Evolutionary conservation across 2,888 invertebrate species (phyloP).

Genomic region (Sminthurinus aureus): DNA sequence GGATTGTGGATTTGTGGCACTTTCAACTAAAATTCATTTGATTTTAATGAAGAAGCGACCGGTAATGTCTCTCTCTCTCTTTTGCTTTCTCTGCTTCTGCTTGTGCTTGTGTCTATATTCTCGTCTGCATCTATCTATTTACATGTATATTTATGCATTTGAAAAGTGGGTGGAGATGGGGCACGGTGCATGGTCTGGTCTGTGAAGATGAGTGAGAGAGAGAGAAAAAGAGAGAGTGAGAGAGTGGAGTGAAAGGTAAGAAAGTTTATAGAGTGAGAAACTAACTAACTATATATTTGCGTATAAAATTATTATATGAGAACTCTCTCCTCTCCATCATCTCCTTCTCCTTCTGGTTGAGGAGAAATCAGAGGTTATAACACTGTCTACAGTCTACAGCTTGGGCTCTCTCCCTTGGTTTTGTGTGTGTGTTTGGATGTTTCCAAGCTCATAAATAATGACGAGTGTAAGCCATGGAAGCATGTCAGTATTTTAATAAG

Average conservation of each 20-base stretch:
- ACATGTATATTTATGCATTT: not conserved
- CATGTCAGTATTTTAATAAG: constrained; percentile 40
- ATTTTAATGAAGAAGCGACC: constrained; percentile 28
- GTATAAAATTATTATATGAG: too few species aligned
- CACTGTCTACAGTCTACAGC: too few species aligned
- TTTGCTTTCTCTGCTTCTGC: not conserved
- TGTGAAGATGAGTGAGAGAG: too few species aligned
- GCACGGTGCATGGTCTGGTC: too few species aligned
- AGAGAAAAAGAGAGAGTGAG: not conserved
- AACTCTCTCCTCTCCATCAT: not conserved
- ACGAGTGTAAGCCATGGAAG: constrained; percentile 34
- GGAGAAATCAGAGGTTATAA: not conserved
- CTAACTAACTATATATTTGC: too few species aligned
- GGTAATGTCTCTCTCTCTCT: constrained; percentile 18
- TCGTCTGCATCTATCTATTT: not conserved
- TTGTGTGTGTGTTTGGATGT: not conserved
- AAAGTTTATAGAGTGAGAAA: not conserved
- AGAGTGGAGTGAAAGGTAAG: not conserved
- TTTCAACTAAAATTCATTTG: constrained; percentile 30
- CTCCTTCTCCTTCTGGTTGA: not conserved
- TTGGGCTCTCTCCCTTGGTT: not conserved
- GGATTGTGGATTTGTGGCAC: constrained; percentile 29
- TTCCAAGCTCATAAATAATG: constrained; percentile 36
- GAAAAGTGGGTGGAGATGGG: not conserved
- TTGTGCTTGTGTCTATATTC: not conserved